Percentiles rank a stretch among this genome's conserved stretches.
Evolutionary conservation across 2,888 invertebrate species (phyloP).

Genomic region (Neoitamus cyanurus): DNA sequence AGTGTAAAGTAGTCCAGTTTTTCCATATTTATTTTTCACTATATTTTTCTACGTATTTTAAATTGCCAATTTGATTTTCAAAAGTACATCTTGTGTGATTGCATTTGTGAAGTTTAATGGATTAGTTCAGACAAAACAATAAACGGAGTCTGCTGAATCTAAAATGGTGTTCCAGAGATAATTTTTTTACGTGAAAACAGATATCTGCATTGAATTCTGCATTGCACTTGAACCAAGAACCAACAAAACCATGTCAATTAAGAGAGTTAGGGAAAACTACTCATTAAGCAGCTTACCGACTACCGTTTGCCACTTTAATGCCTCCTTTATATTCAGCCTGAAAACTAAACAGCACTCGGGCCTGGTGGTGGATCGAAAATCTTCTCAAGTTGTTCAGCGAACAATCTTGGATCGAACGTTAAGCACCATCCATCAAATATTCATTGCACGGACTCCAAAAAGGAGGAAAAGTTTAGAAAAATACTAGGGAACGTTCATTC

Average conservation of each 20-base stretch:
- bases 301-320: neutral
- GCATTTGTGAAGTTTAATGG: no score
- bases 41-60: no score
- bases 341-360: neutral
- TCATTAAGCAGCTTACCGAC: neutral
- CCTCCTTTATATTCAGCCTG: neutral
- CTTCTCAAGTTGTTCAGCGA: neutral
- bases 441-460: constrained; percentile 8
- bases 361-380: neutral
- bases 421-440: constrained; percentile 15
- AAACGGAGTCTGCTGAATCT: no score
- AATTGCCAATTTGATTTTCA: no score
- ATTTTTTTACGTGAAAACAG: no score
- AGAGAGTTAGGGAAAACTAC: neutral
- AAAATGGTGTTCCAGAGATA: no score
- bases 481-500: neutral
- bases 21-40: no score
- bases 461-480: neutral
- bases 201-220: no score
- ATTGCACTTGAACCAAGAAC: neutral
- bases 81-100: no score
- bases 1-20: no score
- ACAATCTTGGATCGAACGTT: neutral
- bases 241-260: neutral
- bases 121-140: no score